Evolutionary conservation across 2,888 invertebrate genomes (phyloP).

Genomic region (Meteorus cinctellus): DNA sequence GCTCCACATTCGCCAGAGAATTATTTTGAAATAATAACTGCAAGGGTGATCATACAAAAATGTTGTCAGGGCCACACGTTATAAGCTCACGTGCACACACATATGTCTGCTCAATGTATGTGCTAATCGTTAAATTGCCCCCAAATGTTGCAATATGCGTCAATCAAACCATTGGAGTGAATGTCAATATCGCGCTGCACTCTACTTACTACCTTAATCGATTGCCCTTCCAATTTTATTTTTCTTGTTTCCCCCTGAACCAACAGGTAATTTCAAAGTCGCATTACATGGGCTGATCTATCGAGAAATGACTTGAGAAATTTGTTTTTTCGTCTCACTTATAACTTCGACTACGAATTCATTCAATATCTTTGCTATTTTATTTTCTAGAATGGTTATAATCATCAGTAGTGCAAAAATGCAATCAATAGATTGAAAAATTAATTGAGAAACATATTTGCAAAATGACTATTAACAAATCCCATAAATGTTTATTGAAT

Average conservation of each 20-base stretch:
- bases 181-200: conserved; percentile 26
- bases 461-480: no score
- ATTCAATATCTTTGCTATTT: no score
- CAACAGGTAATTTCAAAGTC: background rate
- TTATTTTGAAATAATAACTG: conserved; percentile 29
- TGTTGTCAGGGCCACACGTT: conserved; percentile 33
- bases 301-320: background rate
- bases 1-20: background rate
- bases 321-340: no score
- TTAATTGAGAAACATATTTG: no score
- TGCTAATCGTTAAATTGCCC: conserved; percentile 31
- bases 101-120: conserved; percentile 15
- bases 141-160: conserved; percentile 29
- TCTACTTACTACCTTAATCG: conserved; percentile 1
- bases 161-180: conserved; percentile 35
- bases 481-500: no score
- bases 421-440: no score
- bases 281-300: background rate
- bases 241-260: background rate
- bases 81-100: background rate
- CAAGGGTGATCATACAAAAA: conserved; percentile 33
- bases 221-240: conserved; percentile 5
- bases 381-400: no score
- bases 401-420: no score
- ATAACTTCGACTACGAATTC: no score